Percentiles rank a stretch among this genome's conserved stretches.
These are phyloP conservation scores for Tenthredo livida DNA, from an alignment of 2,888 invertebrate genomes.

Conservation along the genomic window DNA sequence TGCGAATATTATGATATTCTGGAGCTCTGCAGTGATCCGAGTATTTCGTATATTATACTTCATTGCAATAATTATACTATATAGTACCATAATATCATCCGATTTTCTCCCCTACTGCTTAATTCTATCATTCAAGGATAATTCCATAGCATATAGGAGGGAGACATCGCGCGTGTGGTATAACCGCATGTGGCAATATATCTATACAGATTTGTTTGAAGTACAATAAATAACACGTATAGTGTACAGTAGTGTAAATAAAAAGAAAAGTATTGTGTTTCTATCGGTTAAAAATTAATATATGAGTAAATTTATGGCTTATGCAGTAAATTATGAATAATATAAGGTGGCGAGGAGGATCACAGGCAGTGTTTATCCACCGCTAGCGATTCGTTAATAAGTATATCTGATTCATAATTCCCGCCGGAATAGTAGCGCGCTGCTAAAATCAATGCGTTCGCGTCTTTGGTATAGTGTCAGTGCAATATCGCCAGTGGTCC, in stretches of 20 bases:
- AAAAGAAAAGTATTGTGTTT: neutral
- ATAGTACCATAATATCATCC: neutral
- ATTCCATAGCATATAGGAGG: neutral
- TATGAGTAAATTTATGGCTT: neutral
- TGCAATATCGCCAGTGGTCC: conserved; percentile 62
- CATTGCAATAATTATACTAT: no score
- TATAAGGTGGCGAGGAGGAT: neutral
- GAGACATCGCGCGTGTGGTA: neutral
- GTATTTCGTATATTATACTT: neutral
- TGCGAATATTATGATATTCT: no score
- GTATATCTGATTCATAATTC: conserved; percentile 56
- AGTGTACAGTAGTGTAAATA: neutral
- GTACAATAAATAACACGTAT: neutral
- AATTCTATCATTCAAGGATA: neutral
- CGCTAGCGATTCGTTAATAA: neutral
- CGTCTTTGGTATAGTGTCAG: conserved; percentile 58
- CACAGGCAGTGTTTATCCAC: neutral
- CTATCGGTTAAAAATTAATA: neutral
- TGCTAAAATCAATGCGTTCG: conserved; percentile 73
- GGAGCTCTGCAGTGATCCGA: no score
- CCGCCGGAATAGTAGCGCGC: conserved; percentile 69
- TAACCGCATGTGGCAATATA: neutral
- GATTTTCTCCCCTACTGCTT: conserved; percentile 1
- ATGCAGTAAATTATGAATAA: neutral
- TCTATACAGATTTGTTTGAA: neutral